phyloP scores from a whole-genome alignment of 1,140 invertebrate species.

The Aphaenogaster floridana region DNA sequence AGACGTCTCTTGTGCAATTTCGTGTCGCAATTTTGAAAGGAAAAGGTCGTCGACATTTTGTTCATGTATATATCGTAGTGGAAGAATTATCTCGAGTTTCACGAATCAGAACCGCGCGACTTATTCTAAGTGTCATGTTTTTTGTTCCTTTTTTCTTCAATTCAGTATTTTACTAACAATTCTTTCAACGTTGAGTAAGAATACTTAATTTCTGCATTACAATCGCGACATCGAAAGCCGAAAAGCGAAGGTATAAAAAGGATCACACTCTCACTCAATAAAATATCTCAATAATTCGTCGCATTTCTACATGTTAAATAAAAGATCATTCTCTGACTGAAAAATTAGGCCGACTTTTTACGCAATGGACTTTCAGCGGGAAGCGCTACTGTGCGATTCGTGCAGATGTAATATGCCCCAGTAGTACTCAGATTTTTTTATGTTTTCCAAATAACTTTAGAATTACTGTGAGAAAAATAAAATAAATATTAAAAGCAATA shows the following conservation, averaged over 20 bases:
- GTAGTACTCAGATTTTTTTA: slow-evolving; percentile 15
- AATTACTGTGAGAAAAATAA: slow-evolving; percentile 16
- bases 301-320: slow-evolving; percentile 36
- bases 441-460: neutral
- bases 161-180: slow-evolving; percentile 27
- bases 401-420: slow-evolving; percentile 23
- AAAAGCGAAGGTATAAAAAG: slow-evolving; percentile 44
- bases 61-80: neutral
- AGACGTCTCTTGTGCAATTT: neutral
- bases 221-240: slow-evolving; percentile 42
- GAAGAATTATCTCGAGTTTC: slow-evolving; percentile 26
- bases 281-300: slow-evolving; percentile 11
- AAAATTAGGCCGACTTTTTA: slow-evolving; percentile 59
- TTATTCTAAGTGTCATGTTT: slow-evolving; percentile 55
- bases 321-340: slow-evolving; percentile 46
- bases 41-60: slow-evolving; percentile 11
- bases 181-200: slow-evolving; percentile 35
- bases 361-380: slow-evolving; percentile 40
- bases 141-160: slow-evolving; percentile 30
- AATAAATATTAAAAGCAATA: neutral
- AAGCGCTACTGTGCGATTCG: slow-evolving; percentile 58
- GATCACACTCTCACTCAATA: slow-evolving; percentile 21
- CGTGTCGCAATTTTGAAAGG: neutral
- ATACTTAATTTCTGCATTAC: slow-evolving; percentile 37
- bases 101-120: slow-evolving; percentile 16